phyloP scores from a whole-genome alignment of 1,140 invertebrate genomes.

The Neotoxoptera formosana region DNA sequence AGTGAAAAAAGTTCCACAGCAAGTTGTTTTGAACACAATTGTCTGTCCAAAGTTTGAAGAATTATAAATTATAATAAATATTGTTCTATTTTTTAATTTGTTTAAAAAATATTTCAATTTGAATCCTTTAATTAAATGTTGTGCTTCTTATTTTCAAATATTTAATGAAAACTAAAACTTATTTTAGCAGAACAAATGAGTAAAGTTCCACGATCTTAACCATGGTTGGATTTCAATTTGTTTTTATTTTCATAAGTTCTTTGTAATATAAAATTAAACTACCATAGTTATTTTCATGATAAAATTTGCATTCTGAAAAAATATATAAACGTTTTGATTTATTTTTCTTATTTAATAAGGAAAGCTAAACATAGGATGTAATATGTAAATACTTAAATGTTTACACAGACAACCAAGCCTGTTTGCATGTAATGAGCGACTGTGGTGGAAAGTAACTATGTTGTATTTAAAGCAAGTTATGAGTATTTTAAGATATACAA shows the following conservation, averaged over 20 bases:
- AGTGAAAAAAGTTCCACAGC: constrained; percentile 37
- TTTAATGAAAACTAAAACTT: neutral
- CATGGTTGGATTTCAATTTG: neutral
- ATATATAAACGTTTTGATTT: neutral
- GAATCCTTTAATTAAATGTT: neutral
- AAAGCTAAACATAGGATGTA: too few species aligned
- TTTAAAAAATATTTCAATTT: neutral
- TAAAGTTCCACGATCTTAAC: neutral
- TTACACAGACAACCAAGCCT: too few species aligned
- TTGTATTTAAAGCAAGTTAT: too few species aligned
- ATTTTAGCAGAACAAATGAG: neutral
- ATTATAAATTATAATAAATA: neutral
- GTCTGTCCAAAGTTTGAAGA: constrained; percentile 49
- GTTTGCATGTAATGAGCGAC: too few species aligned
- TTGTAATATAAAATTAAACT: neutral
- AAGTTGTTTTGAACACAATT: constrained; percentile 35
- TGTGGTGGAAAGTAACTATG: too few species aligned
- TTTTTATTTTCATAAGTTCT: neutral
- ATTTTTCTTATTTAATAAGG: too few species aligned
- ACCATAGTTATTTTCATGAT: neutral
- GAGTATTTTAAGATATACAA: too few species aligned
- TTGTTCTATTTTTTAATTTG: neutral
- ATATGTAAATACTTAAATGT: too few species aligned
- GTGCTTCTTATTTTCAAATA: neutral
- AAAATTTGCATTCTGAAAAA: neutral